A percentile compares a stretch with the other conserved stretches of the same genome.
phyloP scores from a whole-genome alignment of 1,140 invertebrate genomes.

The Frieseomelitta varia region DNA sequence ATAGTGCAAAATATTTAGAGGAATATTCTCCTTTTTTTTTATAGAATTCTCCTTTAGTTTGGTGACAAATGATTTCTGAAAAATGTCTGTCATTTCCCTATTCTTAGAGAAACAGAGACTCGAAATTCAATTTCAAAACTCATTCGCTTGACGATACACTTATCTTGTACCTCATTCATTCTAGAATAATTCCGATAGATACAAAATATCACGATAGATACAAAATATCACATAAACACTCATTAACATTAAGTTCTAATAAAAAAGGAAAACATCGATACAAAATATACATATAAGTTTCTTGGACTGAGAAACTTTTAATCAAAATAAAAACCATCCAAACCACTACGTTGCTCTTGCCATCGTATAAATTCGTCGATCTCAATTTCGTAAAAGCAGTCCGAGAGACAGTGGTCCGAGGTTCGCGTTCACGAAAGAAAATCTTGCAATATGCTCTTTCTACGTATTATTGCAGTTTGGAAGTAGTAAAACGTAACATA shows the following conservation, averaged over 20 bases:
- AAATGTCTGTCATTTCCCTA: neutral
- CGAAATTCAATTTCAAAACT: neutral
- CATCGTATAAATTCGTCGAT: neutral
- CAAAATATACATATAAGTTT: no score
- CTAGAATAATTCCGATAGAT: neutral
- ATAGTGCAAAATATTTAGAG: neutral
- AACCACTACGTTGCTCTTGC: neutral
- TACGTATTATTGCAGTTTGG: neutral
- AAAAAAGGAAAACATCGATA: neutral
- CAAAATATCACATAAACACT: no score
- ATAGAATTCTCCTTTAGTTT: neutral
- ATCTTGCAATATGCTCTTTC: neutral
- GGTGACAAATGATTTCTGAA: neutral
- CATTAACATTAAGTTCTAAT: no score
- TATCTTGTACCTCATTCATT: neutral
- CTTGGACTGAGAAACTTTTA: neutral
- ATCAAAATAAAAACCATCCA: neutral
- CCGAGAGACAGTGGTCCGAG: no score
- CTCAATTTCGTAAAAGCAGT: neutral
- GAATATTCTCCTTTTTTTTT: neutral
- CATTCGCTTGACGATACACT: neutral
- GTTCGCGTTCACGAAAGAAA: no score
- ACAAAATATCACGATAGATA: no score
- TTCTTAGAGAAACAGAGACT: neutral
- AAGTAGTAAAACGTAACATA: neutral